A percentile compares a stretch with the other conserved stretches of the same genome.
These are phyloP conservation scores for Leptestheria dahalacensis DNA, from an alignment of 1,140 invertebrate genomes.

Conservation along the genomic window DNA sequence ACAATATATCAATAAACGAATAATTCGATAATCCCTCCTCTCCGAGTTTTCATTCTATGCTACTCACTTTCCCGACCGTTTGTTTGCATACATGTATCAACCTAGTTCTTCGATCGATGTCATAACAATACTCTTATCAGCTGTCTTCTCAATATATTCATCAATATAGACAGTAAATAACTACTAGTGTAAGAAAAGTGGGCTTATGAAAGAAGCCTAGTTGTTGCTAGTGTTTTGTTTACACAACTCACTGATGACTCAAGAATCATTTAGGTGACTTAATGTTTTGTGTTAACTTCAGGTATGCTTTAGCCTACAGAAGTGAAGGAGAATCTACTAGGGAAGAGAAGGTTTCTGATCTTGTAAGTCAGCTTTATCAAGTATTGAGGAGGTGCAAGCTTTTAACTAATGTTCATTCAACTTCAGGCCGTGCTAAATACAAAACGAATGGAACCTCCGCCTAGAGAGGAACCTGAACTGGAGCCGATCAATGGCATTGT, in stretches of 20 bases:
- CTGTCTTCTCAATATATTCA: too few relatives aligned
- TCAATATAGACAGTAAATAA: too few relatives aligned
- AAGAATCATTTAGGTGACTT: background rate
- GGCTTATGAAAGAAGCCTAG: too few relatives aligned
- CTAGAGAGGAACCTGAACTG: conserved; percentile 47
- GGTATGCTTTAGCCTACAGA: conserved; percentile 4
- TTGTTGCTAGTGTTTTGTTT: too few relatives aligned
- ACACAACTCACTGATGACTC: background rate
- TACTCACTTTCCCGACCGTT: background rate
- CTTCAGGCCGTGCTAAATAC: conserved; percentile 1
- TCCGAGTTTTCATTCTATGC: background rate
- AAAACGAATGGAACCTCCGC: conserved; percentile 36
- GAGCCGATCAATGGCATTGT: conserved; percentile 69
- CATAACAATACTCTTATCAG: background rate
- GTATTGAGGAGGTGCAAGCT: too few relatives aligned
- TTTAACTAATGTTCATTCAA: background rate
- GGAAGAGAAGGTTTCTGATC: background rate
- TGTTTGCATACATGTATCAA: background rate
- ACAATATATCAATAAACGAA: conserved; percentile 13
- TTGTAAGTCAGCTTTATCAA: background rate
- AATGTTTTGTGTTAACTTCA: background rate
- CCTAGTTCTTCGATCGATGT: background rate
- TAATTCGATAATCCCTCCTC: too few relatives aligned
- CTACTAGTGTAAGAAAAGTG: too few relatives aligned
- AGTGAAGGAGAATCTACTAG: conserved; percentile 15